Base-by-base conservation (phyloP, 2,888 invertebrate genomes). In the Aelia acuminata region DNA sequence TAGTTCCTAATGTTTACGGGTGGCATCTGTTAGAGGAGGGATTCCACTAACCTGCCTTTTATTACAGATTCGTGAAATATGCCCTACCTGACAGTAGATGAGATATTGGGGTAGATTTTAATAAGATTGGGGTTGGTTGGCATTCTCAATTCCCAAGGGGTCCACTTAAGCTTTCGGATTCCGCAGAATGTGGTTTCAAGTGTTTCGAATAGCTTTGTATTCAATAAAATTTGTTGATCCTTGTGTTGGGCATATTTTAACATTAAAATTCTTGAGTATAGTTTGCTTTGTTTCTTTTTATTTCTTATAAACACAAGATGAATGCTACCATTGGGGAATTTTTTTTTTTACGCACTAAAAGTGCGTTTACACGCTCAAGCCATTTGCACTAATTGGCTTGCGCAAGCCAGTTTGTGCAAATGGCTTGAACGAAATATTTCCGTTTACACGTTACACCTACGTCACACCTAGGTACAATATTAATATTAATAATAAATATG, bases 101-200 rank as follows among this genome's bases (percentile, higher is more conserved):
- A 31, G 63, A 31, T 63, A 63, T 63, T 31, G 63, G 63, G 31
- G 31, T 31, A 63, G 63, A 63, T 63, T 63, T 63, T 63, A 63
- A 63, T 63, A 63, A 63, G 31, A 63, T 63, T 31, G 63, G 63
- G 63, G 63, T 8, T 35, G 18, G 15, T 18, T 18, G 63, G 63
- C 15, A 63, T 63, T 63, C 63, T 31, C 63, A 35, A 63, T 57
- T n/a, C 57, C 57, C 57, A 57, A 57, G 57, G 26, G 57, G 13
- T 57, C 57, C 26, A 63, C 63, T 63, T 63, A 31, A 22, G 50
- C 26, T 63, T 31, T 7, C 18, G 63, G 63, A 63, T 63, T 63
- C 63, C 63, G 10, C 13, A 31, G 63, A 63, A 63, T 63, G 63
- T 31, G 63, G 63, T 63, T 35, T 63, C 63, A 63, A 63, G 63